phyloP scores from a whole-genome alignment of 2,113 vertebrate species.

The Morone saxatilis region DNA sequence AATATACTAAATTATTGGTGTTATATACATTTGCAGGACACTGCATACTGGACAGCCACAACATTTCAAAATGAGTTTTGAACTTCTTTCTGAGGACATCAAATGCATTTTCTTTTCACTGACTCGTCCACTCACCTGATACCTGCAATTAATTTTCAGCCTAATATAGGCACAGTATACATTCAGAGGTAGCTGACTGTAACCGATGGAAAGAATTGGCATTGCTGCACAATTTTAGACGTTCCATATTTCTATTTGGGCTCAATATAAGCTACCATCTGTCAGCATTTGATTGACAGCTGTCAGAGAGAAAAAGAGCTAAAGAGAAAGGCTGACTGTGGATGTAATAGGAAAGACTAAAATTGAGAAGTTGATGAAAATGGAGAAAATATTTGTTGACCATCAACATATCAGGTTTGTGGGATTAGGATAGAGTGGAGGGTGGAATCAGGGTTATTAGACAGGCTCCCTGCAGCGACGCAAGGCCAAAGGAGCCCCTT shows the following conservation, averaged over 20 bases:
- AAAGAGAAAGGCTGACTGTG: background rate
- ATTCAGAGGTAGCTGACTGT: slow-evolving; percentile 19
- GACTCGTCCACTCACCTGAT: background rate
- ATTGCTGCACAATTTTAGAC: slow-evolving; percentile 29
- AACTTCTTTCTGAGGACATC: background rate
- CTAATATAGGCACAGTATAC: background rate
- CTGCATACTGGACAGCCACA: background rate
- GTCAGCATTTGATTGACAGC: slow-evolving; percentile 49
- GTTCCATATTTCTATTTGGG: slow-evolving; percentile 19
- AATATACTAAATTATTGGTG: background rate
- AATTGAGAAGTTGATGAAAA: slow-evolving; percentile 5
- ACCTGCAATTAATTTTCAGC: slow-evolving; percentile 15
- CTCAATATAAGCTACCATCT: slow-evolving; percentile 41
- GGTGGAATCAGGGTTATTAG: slow-evolving; percentile 41
- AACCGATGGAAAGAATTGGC: slow-evolving; percentile 27
- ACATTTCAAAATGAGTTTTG: slow-evolving; percentile 5
- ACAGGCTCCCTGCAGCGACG: slow-evolving; percentile 5
- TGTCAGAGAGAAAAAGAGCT: slow-evolving; percentile 24
- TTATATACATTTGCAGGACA: slow-evolving; percentile 6
- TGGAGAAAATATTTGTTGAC: background rate
- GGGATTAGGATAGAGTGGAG: slow-evolving; percentile 23
- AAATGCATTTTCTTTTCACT: slow-evolving; percentile 9
- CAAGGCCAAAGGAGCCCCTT: slow-evolving; percentile 33
- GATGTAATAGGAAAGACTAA: background rate
- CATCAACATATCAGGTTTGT: slow-evolving; percentile 1